phyloP scores from a whole-genome alignment of 2,888 invertebrate species.

The Cerastoderma edule region DNA sequence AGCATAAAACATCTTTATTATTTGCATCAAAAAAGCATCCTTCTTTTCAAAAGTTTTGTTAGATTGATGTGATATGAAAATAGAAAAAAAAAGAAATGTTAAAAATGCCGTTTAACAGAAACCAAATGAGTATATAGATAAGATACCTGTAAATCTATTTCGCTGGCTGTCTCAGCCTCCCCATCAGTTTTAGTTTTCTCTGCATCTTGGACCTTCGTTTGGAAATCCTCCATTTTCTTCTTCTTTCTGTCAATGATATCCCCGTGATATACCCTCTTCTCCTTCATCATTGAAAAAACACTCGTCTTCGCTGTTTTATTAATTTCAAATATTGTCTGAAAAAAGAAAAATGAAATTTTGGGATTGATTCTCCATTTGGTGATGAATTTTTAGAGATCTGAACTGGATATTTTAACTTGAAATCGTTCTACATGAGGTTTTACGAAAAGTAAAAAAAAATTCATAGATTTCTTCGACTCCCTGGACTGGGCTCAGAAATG shows the following conservation, averaged over 20 bases:
- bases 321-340: slow-evolving; percentile 96
- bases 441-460: too few relatives aligned
- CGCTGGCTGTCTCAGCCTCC: slow-evolving; percentile 42
- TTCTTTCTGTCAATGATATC: slow-evolving; percentile 75
- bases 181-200: neutral
- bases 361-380: too few relatives aligned
- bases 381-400: too few relatives aligned
- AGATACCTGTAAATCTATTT: slow-evolving; percentile 51
- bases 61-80: neutral
- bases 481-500: too few relatives aligned
- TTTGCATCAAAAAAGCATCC: too few relatives aligned
- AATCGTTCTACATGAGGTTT: too few relatives aligned
- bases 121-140: too few relatives aligned
- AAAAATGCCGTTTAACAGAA: too few relatives aligned
- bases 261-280: slow-evolving; percentile 90
- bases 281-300: slow-evolving; percentile 92
- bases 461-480: too few relatives aligned
- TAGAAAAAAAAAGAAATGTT: slow-evolving; percentile 1
- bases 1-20: too few relatives aligned
- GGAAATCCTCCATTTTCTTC: slow-evolving; percentile 84
- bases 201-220: slow-evolving; percentile 84
- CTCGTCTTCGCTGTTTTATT: slow-evolving; percentile 91
- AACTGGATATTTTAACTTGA: too few relatives aligned
- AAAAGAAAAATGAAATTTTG: slow-evolving; percentile 2
- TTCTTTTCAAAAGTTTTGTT: too few relatives aligned